Base-by-base conservation (phyloP, 2,888 invertebrate genomes). In the Byasa hedistus region DNA sequence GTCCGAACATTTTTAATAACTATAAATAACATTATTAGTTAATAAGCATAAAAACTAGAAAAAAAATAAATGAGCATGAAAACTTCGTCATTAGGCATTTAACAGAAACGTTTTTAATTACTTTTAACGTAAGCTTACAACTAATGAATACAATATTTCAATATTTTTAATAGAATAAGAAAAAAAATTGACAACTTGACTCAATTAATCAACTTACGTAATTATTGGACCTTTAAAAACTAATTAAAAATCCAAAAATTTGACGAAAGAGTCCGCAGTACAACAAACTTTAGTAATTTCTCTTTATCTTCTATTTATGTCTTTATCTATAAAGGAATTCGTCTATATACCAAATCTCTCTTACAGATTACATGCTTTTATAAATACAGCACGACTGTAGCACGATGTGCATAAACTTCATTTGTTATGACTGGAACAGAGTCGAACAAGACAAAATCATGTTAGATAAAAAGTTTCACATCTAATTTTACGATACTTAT, bases 401-500 rank as follows among this genome's bases (percentile, higher is more conserved):
- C 44, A 44, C 44, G 44, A 44, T 15, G 17, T 10, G 44, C 17
- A 44, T 44, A 44, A 23, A 24, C 24, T 21, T 55, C 24, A 71
- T 78, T 75, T 77, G 79, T 79, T 79, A 59, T 44, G 27, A 24
- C 22, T 51, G 44, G 51, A 55, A 65, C 54, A 64, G 10, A 51
- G 22, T 57, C 8, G 23, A 32, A 61, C 57, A 57, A 66, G 27
- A 57, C 27, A 61, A 61, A 52, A 66, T 51, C 66, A 27, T 76
- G 76, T 75, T 72, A 71, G 76, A 81, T 82, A 81, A 84, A 83
- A 83, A 80, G 74, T 77, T 82, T 83, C 82, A 81, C 83, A 82
- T 84, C 82, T 81, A 79, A 78, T 82, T 83, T 79, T 77, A 77
- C 73, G 81, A 86, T 83, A 72, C 71, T 76, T 80, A 83, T 83